Evolutionary conservation across 2,888 invertebrate genomes (phyloP).

Genomic region (Lydus trimaculatus): DNA sequence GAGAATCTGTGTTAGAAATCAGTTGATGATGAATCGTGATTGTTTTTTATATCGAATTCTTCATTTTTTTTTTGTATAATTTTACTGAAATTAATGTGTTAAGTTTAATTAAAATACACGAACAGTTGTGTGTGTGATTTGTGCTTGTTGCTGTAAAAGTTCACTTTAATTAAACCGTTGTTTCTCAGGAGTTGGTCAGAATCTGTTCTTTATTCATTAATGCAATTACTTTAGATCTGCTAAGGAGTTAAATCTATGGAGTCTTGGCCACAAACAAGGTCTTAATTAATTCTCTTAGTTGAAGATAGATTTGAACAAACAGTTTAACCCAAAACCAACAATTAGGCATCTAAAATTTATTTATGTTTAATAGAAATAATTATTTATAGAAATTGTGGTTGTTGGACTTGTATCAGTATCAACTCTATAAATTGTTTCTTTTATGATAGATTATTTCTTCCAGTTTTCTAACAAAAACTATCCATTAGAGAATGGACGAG

Average conservation of each 20-base stretch:
- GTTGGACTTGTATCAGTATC: slow-evolving; percentile 15
- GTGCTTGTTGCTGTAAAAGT: background rate
- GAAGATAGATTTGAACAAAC: slow-evolving; percentile 25
- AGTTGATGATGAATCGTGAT: background rate
- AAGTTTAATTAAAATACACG: background rate
- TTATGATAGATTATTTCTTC: slow-evolving; percentile 29
- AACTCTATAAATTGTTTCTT: slow-evolving; percentile 26
- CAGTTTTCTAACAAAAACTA: slow-evolving; percentile 37
- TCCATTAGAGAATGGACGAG: slow-evolving; percentile 32
- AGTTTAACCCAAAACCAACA: slow-evolving; percentile 10
- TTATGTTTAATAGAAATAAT: slow-evolving; percentile 37
- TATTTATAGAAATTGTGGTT: slow-evolving; percentile 37
- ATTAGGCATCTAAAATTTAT: slow-evolving; percentile 36
- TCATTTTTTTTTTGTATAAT: background rate
- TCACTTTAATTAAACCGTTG: slow-evolving; percentile 22
- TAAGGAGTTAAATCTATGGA: slow-evolving; percentile 29
- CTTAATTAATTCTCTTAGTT: slow-evolving; percentile 40
- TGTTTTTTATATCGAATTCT: background rate
- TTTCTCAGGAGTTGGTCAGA: slow-evolving; percentile 15
- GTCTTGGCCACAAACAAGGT: slow-evolving; percentile 33
- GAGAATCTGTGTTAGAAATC: slow-evolving; percentile 28
- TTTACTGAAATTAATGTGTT: background rate
- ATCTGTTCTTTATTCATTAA: slow-evolving; percentile 33
- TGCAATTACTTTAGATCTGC: slow-evolving; percentile 33
- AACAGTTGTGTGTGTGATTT: background rate